Conservation (phyloP, 2,797 vertebrate species). For the Neosilurus hyrtlii region DNA sequence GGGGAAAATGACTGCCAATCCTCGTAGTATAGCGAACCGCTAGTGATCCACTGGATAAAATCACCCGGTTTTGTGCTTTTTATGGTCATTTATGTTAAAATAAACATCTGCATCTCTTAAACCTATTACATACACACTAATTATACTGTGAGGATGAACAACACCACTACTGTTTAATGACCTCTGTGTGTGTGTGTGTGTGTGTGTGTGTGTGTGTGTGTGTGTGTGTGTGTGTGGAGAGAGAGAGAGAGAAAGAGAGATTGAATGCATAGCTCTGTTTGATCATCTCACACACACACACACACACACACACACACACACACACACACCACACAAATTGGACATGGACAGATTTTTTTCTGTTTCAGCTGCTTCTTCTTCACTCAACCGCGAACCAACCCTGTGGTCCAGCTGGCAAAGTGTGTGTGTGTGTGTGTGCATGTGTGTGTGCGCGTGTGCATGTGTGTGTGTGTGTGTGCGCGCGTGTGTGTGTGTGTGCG, state of each 20-base stretch:
- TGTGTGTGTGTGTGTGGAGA: background rate
- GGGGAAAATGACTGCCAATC: too few species aligned
- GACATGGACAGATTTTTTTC: conserved; percentile 51
- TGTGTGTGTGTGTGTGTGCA: conserved; percentile 59
- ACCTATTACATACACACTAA: too few species aligned
- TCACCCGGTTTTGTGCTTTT: too few species aligned
- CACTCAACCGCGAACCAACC: conserved; percentile 74
- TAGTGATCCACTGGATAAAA: too few species aligned
- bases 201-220: background rate
- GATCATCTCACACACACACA: background rate
- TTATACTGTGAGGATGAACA: too few species aligned
- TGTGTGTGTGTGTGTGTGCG: background rate
- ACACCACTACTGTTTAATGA: too few species aligned
- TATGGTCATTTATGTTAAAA: too few species aligned
- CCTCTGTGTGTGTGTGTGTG: background rate
- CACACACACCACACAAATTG: conserved; percentile 41
- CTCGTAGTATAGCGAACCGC: too few species aligned
- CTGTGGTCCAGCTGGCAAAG: conserved; percentile 66
- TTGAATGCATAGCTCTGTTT: background rate
- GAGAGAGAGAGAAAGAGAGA: too few species aligned
- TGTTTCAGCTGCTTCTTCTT: conserved; percentile 66
- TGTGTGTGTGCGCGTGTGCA: conserved; percentile 32
- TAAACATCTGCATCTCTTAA: too few species aligned
- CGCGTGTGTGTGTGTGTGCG: too few species aligned
- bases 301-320: background rate